Percentiles rank a stretch among this genome's conserved stretches.
These are phyloP conservation scores for Scaptomyza graminum DNA, from an alignment of 1,140 invertebrate genomes.

Conservation along the genomic window DNA sequence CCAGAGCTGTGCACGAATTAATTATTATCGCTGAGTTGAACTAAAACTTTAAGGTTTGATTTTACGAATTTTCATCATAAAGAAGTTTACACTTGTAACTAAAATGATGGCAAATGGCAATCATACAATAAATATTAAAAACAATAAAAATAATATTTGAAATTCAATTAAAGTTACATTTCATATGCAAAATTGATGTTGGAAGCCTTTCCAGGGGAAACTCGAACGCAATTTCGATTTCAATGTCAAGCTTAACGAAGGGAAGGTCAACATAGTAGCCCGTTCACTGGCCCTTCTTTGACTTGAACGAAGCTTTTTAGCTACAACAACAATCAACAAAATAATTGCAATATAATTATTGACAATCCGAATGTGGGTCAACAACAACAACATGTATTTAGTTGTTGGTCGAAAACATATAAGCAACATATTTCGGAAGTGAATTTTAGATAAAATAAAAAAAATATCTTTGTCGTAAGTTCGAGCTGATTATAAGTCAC, in stretches of 20 bases:
- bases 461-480: not conserved
- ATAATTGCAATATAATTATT: slow-evolving; percentile 52
- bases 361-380: slow-evolving; percentile 42
- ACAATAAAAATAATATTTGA: too few species aligned
- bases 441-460: not conserved
- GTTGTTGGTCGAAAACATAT: slow-evolving; percentile 16
- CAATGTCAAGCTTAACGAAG: slow-evolving; percentile 44
- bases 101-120: too few species aligned
- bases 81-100: too few species aligned
- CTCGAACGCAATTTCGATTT: slow-evolving; percentile 22
- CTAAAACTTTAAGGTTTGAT: too few species aligned
- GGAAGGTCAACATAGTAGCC: slow-evolving; percentile 32
- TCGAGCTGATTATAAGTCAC: not conserved
- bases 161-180: not conserved
- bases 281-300: slow-evolving; percentile 2
- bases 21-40: not conserved
- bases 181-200: not conserved
- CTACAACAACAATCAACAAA: slow-evolving; percentile 25
- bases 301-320: slow-evolving; percentile 12
- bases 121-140: too few species aligned
- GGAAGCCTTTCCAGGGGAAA: slow-evolving; percentile 18
- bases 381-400: slow-evolving; percentile 23
- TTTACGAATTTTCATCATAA: too few species aligned
- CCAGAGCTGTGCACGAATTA: slow-evolving; percentile 39
- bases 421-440: slow-evolving; percentile 7